A percentile compares a stretch with the other conserved stretches of the same genome.
Evolutionary conservation across 2,797 vertebrate species (phyloP).

Genomic region (Notolabrus celidotus): DNA sequence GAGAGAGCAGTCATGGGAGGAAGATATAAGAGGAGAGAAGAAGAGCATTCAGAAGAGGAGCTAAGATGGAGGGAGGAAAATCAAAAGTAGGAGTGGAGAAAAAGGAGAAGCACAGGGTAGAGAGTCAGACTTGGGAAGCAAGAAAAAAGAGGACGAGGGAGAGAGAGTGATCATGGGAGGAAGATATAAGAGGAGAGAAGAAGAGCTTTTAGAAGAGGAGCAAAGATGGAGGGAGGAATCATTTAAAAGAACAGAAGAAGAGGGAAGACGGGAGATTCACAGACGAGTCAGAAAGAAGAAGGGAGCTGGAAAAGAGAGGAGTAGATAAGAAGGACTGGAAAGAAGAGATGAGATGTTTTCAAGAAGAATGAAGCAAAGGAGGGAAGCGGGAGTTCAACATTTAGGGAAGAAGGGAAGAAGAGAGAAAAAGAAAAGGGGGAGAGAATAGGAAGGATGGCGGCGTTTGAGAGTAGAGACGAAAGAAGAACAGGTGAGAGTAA

Average conservation of each 20-base stretch:
- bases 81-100: not conserved
- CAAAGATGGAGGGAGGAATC: not conserved
- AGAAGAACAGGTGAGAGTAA: not conserved
- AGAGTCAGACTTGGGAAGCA: not conserved
- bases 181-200: not conserved
- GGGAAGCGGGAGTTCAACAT: not conserved
- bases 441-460: not conserved
- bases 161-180: not conserved
- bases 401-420: not conserved
- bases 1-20: no score
- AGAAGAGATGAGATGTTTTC: not conserved
- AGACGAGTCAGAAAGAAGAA: not conserved
- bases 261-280: not conserved
- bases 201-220: not conserved
- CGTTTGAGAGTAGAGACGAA: not conserved
- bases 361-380: not conserved
- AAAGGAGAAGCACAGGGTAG: not conserved
- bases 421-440: not conserved
- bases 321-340: not conserved
- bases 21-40: no score
- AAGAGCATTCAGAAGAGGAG: not conserved
- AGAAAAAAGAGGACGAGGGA: not conserved
- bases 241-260: conserved; percentile 1
- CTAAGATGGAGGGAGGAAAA: not conserved
- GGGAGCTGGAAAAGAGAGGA: not conserved